Evolutionary conservation across 2,113 vertebrate species (phyloP), one percentile per base, ranked within the genome.

Genomic region (Charadrius vociferus): DNA sequence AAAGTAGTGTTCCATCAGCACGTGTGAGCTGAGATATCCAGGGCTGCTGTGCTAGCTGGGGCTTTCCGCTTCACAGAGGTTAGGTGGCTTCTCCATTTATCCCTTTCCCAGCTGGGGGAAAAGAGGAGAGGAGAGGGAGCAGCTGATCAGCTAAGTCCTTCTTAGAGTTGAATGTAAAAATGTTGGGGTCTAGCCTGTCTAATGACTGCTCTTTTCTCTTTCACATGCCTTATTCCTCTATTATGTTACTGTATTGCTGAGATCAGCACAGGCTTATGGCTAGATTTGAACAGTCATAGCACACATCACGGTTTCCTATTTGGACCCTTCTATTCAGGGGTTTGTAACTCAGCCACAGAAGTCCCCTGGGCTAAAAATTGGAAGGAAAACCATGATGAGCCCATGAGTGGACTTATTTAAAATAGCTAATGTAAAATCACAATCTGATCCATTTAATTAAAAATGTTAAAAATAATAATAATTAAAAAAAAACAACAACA

Each of bases 251-350:
- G 59, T 53, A 29, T 62, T 58, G 43, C 8, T 27, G 53, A 79
- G 50, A 23, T 65, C 67, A 58, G 87, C 8, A 0, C 61, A 56
- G 68, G 63, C 32, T 50, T 47, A 14, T 55, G 89, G n/a, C 56
- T 79, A 71, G 92, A 50, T 67, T 71, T 63, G 62, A 81, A 47
- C 80, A 75, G 74, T 79, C 91, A 29, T 16, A 74, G 71, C 89
- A 92, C 61, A 79, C 65, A 41, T 95, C 97, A 49, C 49, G 11
- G 22, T 49, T 49, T 23, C 22, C 10, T 49, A 23, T 95, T 93
- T 97, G 97, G 95, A 32, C 97, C 95, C 95, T 98, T 96, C 91
- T 96, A 6, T 98, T 96, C 95, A 89, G 97, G 96, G 97, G 95
- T 95, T 97, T 98, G 95, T 84, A 97, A 97, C 98, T 98, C 97